Percentiles rank a stretch among this genome's conserved stretches.
phyloP scores from a whole-genome alignment of 92 coral and sea anemone species.

The Epizoanthus stellaris region DNA sequence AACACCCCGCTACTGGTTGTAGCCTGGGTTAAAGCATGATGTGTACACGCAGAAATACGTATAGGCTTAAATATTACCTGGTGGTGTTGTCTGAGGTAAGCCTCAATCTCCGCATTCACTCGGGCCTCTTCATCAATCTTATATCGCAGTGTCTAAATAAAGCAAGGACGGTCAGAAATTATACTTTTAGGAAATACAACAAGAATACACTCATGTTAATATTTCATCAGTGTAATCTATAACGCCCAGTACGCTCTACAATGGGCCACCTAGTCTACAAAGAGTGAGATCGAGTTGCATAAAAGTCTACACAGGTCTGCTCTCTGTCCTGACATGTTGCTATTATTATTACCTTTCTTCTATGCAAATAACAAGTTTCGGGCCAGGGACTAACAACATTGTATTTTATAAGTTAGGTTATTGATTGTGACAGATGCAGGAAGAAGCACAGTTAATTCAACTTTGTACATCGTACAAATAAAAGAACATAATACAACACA shows the following conservation, averaged over 20 bases:
- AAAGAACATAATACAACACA: neutral
- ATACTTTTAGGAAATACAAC: neutral
- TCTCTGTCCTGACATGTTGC: too few relatives aligned
- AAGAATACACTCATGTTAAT: too few relatives aligned
- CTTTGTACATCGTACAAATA: neutral
- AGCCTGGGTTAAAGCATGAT: neutral
- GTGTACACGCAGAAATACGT: neutral
- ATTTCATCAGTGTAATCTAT: too few relatives aligned
- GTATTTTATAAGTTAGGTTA: neutral
- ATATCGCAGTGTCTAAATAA: constrained; percentile 77
- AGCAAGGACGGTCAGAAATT: neutral
- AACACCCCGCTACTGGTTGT: too few relatives aligned
- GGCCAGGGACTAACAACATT: neutral
- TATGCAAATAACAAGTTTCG: too few relatives aligned
- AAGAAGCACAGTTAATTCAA: neutral
- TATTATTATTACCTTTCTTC: too few relatives aligned
- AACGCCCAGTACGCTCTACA: too few relatives aligned
- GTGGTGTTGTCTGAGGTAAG: constrained; percentile 91
- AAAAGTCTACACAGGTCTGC: too few relatives aligned
- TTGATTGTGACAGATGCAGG: neutral
- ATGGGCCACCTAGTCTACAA: too few relatives aligned
- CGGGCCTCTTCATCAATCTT: constrained; percentile 97
- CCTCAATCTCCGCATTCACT: constrained; percentile 94
- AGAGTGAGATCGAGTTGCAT: too few relatives aligned
- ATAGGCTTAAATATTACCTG: constrained; percentile 60